A percentile compares a stretch with the other conserved stretches of the same genome.
These are phyloP conservation scores for Pachycephus smyrnensis DNA, from an alignment of 2,888 invertebrate genomes.

Conservation along the genomic window DNA sequence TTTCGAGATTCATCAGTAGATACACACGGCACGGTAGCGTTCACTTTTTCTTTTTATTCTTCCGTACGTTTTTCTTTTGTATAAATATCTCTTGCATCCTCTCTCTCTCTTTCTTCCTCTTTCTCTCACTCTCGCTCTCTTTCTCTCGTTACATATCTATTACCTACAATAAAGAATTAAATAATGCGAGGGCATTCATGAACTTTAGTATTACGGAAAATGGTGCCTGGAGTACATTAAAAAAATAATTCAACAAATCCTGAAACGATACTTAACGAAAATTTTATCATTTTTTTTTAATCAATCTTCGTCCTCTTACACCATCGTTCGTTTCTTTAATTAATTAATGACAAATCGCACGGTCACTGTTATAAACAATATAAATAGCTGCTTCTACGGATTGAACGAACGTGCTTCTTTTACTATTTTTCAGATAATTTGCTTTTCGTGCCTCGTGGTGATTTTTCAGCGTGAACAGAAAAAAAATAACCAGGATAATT, in stretches of 20 bases:
- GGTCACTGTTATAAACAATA: not conserved
- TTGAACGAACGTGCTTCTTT: constrained; percentile 16
- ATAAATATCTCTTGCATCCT: not conserved
- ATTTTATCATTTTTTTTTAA: not conserved
- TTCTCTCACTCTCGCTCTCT: too few relatives aligned
- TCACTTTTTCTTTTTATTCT: not conserved
- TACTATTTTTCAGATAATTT: constrained; percentile 23
- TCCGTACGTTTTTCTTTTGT: not conserved
- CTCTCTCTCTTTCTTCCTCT: not conserved
- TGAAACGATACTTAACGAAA: not conserved
- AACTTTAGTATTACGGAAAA: not conserved
- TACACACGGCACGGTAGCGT: not conserved
- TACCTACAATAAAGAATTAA: not conserved
- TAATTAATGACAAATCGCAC: not conserved
- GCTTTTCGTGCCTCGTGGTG: constrained; percentile 8
- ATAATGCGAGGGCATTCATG: not conserved
- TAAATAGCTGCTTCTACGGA: not conserved
- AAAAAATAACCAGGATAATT: constrained; percentile 15
- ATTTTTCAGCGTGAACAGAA: constrained; percentile 8
- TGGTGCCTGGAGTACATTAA: not conserved
- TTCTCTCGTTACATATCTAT: not conserved
- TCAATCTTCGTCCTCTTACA: not conserved
- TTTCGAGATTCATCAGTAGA: constrained; percentile 21
- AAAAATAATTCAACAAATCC: not conserved
- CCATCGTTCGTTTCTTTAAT: not conserved